Conservation (phyloP, 2,797 vertebrate genomes). For the Carduelis carduelis region DNA sequence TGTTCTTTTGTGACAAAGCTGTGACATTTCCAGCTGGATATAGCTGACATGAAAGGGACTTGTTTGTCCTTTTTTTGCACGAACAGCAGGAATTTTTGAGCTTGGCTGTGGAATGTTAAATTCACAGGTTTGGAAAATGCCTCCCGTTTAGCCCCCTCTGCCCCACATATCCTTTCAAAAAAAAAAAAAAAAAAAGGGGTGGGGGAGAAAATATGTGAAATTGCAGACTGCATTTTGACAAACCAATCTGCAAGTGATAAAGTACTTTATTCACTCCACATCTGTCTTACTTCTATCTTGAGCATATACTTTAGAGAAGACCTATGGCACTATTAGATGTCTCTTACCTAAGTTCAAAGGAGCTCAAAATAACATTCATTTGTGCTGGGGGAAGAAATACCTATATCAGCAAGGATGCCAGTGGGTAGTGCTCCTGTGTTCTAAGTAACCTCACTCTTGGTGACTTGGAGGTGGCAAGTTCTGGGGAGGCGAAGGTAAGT, state of each 20-base stretch:
- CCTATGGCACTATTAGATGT: not conserved
- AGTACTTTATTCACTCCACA: conserved; percentile 1
- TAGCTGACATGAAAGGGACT: conserved; percentile 43
- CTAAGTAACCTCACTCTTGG: not conserved
- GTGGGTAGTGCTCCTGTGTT: not conserved
- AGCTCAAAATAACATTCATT: not conserved
- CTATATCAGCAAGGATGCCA: not conserved
- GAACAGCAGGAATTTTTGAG: conserved; percentile 63
- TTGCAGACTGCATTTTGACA: not conserved
- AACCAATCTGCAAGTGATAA: not conserved
- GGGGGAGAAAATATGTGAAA: not conserved
- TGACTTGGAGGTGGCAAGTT: not conserved
- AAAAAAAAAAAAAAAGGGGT: not conserved
- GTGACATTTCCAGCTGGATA: conserved; percentile 56
- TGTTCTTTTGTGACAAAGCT: conserved; percentile 54
- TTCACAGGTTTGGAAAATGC: conserved; percentile 49
- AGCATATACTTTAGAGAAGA: not conserved
- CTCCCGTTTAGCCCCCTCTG: not conserved
- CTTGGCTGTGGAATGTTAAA: conserved; percentile 44
- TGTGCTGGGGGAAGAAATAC: not conserved
- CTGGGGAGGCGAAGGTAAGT: not conserved
- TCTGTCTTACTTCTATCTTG: not conserved
- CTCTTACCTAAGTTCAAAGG: not conserved
- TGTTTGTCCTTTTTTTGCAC: conserved; percentile 47
- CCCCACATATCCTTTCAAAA: not conserved